Base-by-base conservation (phyloP, 1,140 invertebrate species). In the Pantala flavescens region DNA sequence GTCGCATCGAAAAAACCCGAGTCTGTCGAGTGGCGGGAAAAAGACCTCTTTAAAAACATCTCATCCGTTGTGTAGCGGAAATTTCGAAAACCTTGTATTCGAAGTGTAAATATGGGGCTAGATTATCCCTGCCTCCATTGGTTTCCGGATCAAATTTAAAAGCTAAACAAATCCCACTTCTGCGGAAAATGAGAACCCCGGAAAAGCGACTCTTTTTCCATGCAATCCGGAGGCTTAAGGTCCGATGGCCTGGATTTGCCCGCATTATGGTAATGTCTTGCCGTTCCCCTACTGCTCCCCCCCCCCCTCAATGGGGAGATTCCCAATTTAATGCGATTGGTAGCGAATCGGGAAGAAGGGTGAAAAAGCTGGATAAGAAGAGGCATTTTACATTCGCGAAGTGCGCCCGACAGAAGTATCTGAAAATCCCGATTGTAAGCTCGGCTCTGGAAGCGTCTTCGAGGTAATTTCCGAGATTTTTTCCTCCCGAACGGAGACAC, bases 281-380 rank as follows among this genome's bases (percentile, higher is more conserved):
- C 28, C 28, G 5, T 21, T 63, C 49, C 49, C 12, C 49, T 21
- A 12, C 49, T 5, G n/a, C 12, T 21, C 49, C 49, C 49, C 5
- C 49, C 49, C 12, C 49, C 12, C 49, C 1, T 19, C 49, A 3
- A 3, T 5, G 9, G 28, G 28, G 28, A 36, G 28, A 36, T 63
- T 21, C 49, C 49, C 49, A 16, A 63, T 63, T 63, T 63, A 63
- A 63, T 63, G 49, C 49, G 49, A 63, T 63, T 63, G 49, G 49
- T 1, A 16, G 49, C 5, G 28, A 9, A 36, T 36, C 28, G 28
- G 28, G 28, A 36, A 36, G 28, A 9, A 36, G 9, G 28, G 28
- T 2, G 2, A 9, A 36, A 36, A 36, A 36, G 28, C 28, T 36
- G 28, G 28, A 36, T 36, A 36, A 36, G 28, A 36, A 36, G 28